These are phyloP conservation scores for Atethmia centrago DNA, from an alignment of 2,888 invertebrate genomes.

Conservation along the genomic window DNA sequence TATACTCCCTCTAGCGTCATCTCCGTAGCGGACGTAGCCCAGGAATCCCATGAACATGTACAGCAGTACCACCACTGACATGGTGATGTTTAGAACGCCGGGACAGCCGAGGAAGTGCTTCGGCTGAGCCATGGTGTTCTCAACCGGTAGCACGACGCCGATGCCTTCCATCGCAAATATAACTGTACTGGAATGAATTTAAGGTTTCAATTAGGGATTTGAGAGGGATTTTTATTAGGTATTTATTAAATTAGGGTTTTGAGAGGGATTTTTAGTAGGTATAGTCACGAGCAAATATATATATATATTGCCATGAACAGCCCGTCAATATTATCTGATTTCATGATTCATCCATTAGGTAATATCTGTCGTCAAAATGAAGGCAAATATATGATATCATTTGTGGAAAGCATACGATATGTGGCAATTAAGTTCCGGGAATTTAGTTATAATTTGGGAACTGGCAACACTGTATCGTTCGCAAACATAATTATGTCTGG, in stretches of 20 bases:
- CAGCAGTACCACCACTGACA: conserved; percentile 94
- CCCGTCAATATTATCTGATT: too few species aligned
- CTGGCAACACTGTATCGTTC: too few species aligned
- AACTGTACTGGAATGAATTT: conserved; percentile 93
- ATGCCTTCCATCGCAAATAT: conserved; percentile 99
- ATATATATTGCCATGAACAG: too few species aligned
- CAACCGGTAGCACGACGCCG: conserved; percentile 97
- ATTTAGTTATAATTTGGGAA: too few species aligned
- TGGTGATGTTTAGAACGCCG: conserved; percentile 96
- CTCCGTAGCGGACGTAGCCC: conserved; percentile 96
- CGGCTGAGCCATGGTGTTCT: conserved; percentile 97
- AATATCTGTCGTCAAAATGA: too few species aligned
- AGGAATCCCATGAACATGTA: conserved; percentile 97
- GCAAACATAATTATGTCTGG: too few species aligned
- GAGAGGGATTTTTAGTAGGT: background rate
- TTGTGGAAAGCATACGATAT: too few species aligned
- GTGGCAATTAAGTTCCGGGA: too few species aligned
- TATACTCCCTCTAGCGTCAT: conserved; percentile 93
- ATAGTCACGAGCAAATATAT: too few species aligned
- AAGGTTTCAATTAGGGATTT: conserved; percentile 31
- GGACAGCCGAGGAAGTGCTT: conserved; percentile 95
- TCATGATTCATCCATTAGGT: too few species aligned
- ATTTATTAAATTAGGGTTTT: conserved; percentile 39
- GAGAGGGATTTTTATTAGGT: background rate
- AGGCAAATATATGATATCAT: too few species aligned